Percentiles rank a stretch among this genome's conserved stretches.
phyloP scores from a whole-genome alignment of 2,797 vertebrate genomes.

The Pelochelys cantorii region DNA sequence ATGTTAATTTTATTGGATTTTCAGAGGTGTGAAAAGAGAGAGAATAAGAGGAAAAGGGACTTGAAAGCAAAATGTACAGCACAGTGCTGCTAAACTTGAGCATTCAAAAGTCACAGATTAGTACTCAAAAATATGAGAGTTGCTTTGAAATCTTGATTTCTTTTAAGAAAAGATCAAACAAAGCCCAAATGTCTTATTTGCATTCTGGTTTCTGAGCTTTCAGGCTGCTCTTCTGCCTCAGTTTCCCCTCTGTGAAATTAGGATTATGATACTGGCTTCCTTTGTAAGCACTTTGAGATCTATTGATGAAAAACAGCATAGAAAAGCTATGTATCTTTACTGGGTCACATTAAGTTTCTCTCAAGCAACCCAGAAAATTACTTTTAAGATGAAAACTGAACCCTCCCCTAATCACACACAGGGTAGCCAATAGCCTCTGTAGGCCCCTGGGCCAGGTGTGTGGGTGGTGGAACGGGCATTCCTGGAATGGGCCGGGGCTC shows the following conservation, averaged over 20 bases:
- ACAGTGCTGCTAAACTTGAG: not conserved
- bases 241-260: not conserved
- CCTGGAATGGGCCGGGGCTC: no score
- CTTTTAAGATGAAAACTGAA: constrained; percentile 21
- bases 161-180: constrained; percentile 1
- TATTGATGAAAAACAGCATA: not conserved
- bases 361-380: not conserved
- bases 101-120: not conserved
- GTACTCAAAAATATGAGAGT: not conserved
- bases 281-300: not conserved
- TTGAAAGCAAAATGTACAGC: not conserved
- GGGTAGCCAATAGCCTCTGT: no score
- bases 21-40: not conserved
- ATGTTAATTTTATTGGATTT: not conserved
- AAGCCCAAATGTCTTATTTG: not conserved
- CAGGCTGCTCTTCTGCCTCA: not conserved
- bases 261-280: not conserved
- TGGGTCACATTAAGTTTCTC: not conserved
- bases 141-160: not conserved
- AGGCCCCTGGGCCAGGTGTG: no score
- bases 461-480: no score
- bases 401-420: not conserved
- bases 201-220: not conserved
- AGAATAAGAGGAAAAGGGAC: not conserved
- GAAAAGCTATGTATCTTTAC: not conserved